Conservation (phyloP, 2,888 invertebrate genomes). For the Caenorhabditis sp. region DNA sequence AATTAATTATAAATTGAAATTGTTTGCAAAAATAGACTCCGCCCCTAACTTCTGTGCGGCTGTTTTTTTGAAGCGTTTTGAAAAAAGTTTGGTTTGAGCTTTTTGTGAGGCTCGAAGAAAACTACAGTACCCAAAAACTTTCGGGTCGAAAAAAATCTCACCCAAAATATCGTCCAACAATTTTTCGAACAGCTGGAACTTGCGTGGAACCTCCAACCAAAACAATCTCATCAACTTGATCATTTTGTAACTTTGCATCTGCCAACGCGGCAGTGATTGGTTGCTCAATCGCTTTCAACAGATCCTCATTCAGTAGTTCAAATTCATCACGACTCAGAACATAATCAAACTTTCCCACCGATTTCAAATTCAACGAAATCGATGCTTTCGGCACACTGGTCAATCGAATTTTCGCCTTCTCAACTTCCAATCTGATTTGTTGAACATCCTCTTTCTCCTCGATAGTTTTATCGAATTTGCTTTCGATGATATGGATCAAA, state of each 20-base stretch:
- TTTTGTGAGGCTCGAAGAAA: no score
- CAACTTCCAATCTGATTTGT: constrained; percentile 72
- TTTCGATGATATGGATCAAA: constrained; percentile 68
- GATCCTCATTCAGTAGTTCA: constrained; percentile 72
- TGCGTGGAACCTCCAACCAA: constrained; percentile 74
- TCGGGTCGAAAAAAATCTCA: constrained; percentile 24
- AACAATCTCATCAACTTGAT: constrained; percentile 73
- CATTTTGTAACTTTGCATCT: constrained; percentile 60
- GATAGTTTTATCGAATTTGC: constrained; percentile 64
- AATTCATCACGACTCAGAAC: constrained; percentile 72
- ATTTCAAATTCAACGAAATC: constrained; percentile 70
- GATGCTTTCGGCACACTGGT: constrained; percentile 47
- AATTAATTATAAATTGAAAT: no score
- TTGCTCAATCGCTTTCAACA: constrained; percentile 72
- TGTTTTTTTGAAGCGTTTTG: no score
- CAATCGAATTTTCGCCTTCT: constrained; percentile 71
- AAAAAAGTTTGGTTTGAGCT: no score
- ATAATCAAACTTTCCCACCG: constrained; percentile 65
- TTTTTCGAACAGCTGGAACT: constrained; percentile 73
- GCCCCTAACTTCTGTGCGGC: not conserved
- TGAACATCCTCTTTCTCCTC: constrained; percentile 73
- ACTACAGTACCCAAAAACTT: no score
- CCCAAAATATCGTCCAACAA: constrained; percentile 73
- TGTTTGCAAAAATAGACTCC: not conserved
- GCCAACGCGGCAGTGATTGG: constrained; percentile 73